Percentiles rank a stretch among this genome's conserved stretches.
Conservation (phyloP, 64 coral and sea anemone species). For the Cladopsammia gracilis region DNA sequence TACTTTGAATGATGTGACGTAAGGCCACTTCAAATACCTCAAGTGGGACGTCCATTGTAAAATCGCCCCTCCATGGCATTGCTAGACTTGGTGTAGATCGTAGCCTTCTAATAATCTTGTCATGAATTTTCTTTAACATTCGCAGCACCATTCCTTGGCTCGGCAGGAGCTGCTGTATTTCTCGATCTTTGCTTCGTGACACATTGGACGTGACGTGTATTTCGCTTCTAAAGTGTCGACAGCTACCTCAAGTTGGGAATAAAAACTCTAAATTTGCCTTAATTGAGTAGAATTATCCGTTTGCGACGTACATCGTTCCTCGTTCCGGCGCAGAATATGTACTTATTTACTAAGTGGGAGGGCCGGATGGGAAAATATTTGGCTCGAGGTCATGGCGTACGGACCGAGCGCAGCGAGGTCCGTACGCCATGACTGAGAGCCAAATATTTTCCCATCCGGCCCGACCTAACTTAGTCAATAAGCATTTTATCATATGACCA, state of each 20-base stretch:
- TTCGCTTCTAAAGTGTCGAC: conserved; percentile 24
- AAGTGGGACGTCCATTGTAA: conserved; percentile 39
- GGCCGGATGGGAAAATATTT: no score
- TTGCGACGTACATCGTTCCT: no score
- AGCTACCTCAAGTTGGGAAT: conserved; percentile 19
- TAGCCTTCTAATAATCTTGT: conserved; percentile 37
- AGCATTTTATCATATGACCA: no score
- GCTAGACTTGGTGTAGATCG: conserved; percentile 42
- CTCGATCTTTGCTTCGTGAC: conserved; percentile 4
- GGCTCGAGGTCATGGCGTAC: no score
- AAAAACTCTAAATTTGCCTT: conserved; percentile 27
- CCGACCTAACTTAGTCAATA: no score
- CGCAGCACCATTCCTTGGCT: conserved; percentile 34
- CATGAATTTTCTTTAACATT: conserved; percentile 49
- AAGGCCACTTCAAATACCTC: conserved; percentile 37
- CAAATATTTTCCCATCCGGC: no score
- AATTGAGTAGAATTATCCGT: no score
- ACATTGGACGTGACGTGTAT: conserved; percentile 28
- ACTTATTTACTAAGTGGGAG: no score
- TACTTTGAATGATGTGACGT: conserved; percentile 33
- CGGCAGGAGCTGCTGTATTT: conserved; percentile 30
- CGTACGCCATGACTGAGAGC: no score
- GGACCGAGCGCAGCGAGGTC: no score
- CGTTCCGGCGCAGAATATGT: no score
- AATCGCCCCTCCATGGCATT: conserved; percentile 10